Base-by-base conservation (phyloP, 2,113 vertebrate genomes). In the Gulo gulo region DNA sequence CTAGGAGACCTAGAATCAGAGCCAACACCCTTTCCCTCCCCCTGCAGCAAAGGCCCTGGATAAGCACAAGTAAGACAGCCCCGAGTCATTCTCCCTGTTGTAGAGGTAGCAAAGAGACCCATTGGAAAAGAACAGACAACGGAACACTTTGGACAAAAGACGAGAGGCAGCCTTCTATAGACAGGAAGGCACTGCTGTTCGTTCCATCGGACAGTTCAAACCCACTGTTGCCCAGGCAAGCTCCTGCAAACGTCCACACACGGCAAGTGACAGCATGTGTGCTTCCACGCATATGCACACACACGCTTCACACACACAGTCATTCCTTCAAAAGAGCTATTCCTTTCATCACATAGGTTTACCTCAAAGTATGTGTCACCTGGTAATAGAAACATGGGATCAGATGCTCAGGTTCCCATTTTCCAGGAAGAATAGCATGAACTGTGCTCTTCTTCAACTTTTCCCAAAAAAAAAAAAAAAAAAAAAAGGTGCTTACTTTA, bases 241-340 rank as follows among this genome's bases (percentile, higher is more conserved):
- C 42, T 52, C 42, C 24, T 9, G 50, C 6, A 6, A 0, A 1
- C 0, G 0, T 61, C 18, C 57, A 63, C 29, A n/a, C n/a, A 6
- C 2, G 3, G 21, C n/a, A 50, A 34, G 42, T 21, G 74, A 18
- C 2, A 18, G 14, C 1, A 1, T 12, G 21, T 24, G 71, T 13
- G 36, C 47, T 42, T 15, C 2, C 16, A 15, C 1, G 4, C 31
- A 13, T 13, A 18, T 65, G 39, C 10, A 2, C 13, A 26, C 0
- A 15, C 16, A 16, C 31, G 26, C 16, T 39, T 14, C 14, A 26
- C 11, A 11, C 5, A 65, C 5, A 69, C 13, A 20, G 15, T 2
- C 4, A 20, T 50, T 55, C 55, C 67, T 55, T 74, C 50, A 36
- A 71, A 50, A 92, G 11, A 39, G 39, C 23, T 69, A 42, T 10